These are phyloP conservation scores for Ennomos fuscantarius DNA, from an alignment of 2,888 invertebrate species.

Conservation along the genomic window DNA sequence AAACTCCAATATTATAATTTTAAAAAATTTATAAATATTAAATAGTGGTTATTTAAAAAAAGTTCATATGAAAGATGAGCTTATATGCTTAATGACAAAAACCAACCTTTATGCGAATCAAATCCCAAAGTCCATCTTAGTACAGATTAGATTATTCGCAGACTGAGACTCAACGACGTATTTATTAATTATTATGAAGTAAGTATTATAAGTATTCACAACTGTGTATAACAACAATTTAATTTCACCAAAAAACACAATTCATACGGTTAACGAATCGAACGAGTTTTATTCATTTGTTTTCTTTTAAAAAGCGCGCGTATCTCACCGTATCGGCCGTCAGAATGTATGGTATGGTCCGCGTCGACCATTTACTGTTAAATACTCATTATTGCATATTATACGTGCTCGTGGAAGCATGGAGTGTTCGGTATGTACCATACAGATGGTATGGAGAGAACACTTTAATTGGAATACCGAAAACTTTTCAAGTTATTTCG, in stretches of 20 bases:
- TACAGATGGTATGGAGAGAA: constrained; percentile 7
- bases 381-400: constrained; percentile 44
- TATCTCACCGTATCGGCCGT: constrained; percentile 42
- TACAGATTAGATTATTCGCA: not conserved
- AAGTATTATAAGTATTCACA: too few species aligned
- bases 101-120: constrained; percentile 8
- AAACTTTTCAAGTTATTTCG: not conserved
- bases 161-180: too few species aligned
- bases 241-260: not conserved
- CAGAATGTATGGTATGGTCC: constrained; percentile 51
- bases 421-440: constrained; percentile 6
- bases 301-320: constrained; percentile 44
- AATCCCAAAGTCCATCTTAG: constrained; percentile 10
- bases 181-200: not conserved
- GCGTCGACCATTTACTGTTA: constrained; percentile 49
- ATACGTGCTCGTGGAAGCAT: constrained; percentile 4
- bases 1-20: too few species aligned
- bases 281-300: constrained; percentile 15
- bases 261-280: constrained; percentile 10
- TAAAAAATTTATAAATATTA: too few species aligned
- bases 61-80: too few species aligned
- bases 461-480: constrained; percentile 15
- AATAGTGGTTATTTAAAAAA: too few species aligned
- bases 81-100: not conserved
- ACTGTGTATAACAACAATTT: not conserved